phyloP scores from a whole-genome alignment of 2,888 invertebrate genomes.

The Dyspetes luteomarginatus region DNA sequence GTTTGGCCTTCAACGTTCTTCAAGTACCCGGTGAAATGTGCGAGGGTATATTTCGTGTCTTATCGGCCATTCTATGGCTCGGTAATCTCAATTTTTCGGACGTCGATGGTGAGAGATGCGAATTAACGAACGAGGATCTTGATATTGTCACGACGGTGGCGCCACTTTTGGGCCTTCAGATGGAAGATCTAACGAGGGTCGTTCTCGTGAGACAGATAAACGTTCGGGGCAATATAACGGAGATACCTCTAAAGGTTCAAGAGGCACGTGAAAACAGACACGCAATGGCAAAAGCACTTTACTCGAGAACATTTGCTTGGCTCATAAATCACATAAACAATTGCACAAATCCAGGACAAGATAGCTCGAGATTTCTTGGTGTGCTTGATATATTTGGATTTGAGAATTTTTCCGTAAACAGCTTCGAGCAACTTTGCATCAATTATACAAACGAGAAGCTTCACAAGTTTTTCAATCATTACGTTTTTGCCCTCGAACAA shows the following conservation, averaged over 20 bases:
- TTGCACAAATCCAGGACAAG: conserved; percentile 94
- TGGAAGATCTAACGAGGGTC: conserved; percentile 90
- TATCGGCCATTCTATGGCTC: conserved; percentile 95
- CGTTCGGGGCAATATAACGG: conserved; percentile 96
- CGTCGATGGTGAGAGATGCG: conserved; percentile 93
- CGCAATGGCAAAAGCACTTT: conserved; percentile 96
- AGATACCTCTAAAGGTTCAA: conserved; percentile 94
- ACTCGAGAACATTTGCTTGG: conserved; percentile 96
- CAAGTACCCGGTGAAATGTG: conserved; percentile 94
- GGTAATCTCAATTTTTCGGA: conserved; percentile 94
- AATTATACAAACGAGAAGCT: conserved; percentile 97
- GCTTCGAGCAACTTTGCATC: conserved; percentile 96
- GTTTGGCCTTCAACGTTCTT: conserved; percentile 94
- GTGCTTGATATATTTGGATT: conserved; percentile 97
- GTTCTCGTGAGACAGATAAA: conserved; percentile 93
- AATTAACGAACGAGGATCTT: conserved; percentile 89
- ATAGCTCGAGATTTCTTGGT: conserved; percentile 91
- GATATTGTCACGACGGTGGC: conserved; percentile 90
- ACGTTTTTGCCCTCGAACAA: conserved; percentile 97
- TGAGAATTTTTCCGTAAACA: conserved; percentile 95
- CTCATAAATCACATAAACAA: conserved; percentile 96
- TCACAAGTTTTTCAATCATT: conserved; percentile 98
- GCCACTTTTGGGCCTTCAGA: conserved; percentile 89
- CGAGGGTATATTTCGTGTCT: conserved; percentile 94
- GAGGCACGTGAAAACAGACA: conserved; percentile 96